These are phyloP conservation scores for Anableps anableps DNA, from an alignment of 2,797 vertebrate genomes.

Conservation along the genomic window DNA sequence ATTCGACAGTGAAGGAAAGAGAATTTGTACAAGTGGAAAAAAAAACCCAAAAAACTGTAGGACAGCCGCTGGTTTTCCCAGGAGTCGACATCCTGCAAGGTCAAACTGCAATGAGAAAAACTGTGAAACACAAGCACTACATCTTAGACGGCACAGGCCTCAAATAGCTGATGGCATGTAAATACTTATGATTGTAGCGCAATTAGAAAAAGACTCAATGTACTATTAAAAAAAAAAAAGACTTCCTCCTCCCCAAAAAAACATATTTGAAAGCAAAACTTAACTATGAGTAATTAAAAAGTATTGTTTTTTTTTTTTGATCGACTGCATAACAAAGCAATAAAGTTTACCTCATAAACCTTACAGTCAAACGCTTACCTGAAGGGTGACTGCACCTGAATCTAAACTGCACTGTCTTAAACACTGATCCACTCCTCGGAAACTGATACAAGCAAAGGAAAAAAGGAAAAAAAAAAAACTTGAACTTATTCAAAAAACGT, in stretches of 20 bases:
- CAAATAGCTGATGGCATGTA: not conserved
- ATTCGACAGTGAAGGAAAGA: not conserved
- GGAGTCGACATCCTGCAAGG: not conserved
- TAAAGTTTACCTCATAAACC: not conserved
- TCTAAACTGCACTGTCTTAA: not conserved
- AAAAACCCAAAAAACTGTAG: not conserved
- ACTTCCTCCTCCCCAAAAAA: too few species aligned
- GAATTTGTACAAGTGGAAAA: not conserved
- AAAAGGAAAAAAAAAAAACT: not conserved
- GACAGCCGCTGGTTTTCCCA: not conserved
- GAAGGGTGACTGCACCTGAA: not conserved
- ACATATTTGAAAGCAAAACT: too few species aligned
- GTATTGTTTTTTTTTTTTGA: not conserved
- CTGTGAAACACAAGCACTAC: not conserved
- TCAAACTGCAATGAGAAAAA: slow-evolving; percentile 1
- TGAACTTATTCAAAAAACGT: not conserved
- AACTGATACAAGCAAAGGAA: not conserved
- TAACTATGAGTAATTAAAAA: not conserved
- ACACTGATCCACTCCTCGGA: not conserved
- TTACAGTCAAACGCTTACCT: not conserved
- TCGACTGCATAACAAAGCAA: not conserved
- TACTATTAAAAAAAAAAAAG: not conserved
- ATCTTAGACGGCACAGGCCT: not conserved
- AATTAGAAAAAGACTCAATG: not conserved
- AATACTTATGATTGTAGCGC: not conserved